Evolutionary conservation across 2,888 invertebrate genomes (phyloP).

Genomic region (Andrena minutula): DNA sequence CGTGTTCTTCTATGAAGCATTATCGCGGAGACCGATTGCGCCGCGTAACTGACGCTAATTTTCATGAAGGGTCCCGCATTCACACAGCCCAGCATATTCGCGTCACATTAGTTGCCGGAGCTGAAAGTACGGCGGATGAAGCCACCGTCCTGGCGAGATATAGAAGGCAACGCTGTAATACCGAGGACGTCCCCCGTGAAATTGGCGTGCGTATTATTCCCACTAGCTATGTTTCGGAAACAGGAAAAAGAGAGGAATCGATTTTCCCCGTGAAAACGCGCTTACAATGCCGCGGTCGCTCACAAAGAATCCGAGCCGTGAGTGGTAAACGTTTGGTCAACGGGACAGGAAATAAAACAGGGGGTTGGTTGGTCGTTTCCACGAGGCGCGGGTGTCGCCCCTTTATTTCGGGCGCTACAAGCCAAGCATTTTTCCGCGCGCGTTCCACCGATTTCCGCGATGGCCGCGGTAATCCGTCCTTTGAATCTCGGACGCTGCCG

Average conservation of each 20-base stretch:
- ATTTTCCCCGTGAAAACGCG: constrained; percentile 4
- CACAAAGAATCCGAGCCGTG: neutral
- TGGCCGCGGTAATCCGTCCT: constrained; percentile 42
- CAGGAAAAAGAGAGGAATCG: neutral
- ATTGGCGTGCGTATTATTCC: neutral
- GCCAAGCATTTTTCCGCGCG: constrained; percentile 11
- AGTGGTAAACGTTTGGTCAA: constrained; percentile 32
- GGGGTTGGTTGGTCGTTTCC: constrained; percentile 5
- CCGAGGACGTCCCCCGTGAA: neutral
- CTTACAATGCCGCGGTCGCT: constrained; percentile 3
- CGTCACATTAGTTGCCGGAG: too few relatives aligned
- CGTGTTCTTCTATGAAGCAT: neutral
- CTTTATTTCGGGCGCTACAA: constrained; percentile 37
- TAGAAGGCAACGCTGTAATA: too few relatives aligned
- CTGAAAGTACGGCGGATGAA: too few relatives aligned
- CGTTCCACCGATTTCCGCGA: constrained; percentile 30
- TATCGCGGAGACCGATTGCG: neutral
- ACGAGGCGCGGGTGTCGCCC: neutral
- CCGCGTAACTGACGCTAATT: too few relatives aligned
- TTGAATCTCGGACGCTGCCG: constrained; percentile 35
- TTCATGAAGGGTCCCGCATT: too few relatives aligned
- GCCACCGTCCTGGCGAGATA: too few relatives aligned
- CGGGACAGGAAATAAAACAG: neutral
- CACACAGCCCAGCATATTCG: too few relatives aligned
- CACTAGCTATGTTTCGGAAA: neutral